phyloP scores from a whole-genome alignment of 2,797 vertebrate genomes.

The Peromyscus eremicus region DNA sequence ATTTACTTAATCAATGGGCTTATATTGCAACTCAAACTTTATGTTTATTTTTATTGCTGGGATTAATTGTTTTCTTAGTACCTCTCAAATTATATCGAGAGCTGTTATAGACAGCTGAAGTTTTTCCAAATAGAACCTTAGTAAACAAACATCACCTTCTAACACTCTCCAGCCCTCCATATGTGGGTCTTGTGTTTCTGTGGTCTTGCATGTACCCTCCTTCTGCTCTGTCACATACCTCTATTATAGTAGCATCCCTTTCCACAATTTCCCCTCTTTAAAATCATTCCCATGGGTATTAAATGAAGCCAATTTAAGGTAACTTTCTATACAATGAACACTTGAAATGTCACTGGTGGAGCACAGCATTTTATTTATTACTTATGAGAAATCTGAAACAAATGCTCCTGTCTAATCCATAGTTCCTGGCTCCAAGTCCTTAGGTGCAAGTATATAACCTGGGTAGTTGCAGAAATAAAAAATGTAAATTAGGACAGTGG shows the following conservation, averaged over 20 bases:
- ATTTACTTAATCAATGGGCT: background rate
- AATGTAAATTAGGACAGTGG: background rate
- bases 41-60: background rate
- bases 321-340: background rate
- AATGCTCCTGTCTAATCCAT: background rate
- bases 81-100: background rate
- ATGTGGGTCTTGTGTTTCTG: rapidly evolving
- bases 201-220: background rate
- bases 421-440: background rate
- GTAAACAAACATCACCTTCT: background rate
- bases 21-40: background rate
- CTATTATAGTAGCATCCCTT: background rate
- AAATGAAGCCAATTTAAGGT: background rate
- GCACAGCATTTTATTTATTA: background rate
- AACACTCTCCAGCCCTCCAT: too few species aligned
- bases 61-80: background rate
- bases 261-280: background rate
- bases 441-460: background rate
- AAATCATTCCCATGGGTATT: background rate
- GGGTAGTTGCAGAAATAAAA: background rate
- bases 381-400: background rate
- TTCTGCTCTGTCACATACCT: rapidly evolving
- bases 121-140: background rate
- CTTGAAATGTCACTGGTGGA: background rate
- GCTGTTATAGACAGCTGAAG: background rate